Base-by-base conservation (phyloP, 2,113 vertebrate genomes). In the Takifugu bimaculatus region DNA sequence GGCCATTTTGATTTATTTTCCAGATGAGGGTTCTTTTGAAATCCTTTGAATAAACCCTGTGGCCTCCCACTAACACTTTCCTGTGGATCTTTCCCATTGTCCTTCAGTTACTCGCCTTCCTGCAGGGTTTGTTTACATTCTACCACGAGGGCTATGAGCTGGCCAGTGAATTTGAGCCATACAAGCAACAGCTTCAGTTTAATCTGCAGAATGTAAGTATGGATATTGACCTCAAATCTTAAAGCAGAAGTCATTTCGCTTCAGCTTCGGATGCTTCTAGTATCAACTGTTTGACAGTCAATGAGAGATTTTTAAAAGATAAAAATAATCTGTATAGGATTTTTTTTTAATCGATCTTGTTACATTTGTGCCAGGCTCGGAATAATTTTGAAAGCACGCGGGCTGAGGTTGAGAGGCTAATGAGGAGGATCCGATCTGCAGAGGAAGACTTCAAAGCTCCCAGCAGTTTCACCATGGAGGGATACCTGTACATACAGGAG, bases 321-420 rank as follows among this genome's bases (percentile, higher is more conserved):
- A 20, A 20, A 20, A 20, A 20, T 20, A 20, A 20, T 20, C 20
- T 20, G 20, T 20, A 20, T 20, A 20, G 20, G 20, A 20, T 20
- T 20, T 13, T 26, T 39, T 48, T 60, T 26, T 7, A 10, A 6
- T 47, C 3, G 3, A 27, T 5, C 64, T 45, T 54, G 12, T 50
- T 2, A 50, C 10, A 10, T 47, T 10, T 12, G 4, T 47, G 1
- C 68, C 20, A 81, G 97, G 98, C 97, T 15, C 92, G 97, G 39
- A 98, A 98, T 88, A 98, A 98, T 85, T 99, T 99, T 86, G 97
- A 98, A 88, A 99, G 97, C 78, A 99, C 97, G 0, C 93, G 97
- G 15, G 95, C 93, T 68, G 97, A 99, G 87, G 95, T 99, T 42
- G 96, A 99, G 78, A 91, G 92, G 65, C 81, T 99, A 71, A 98